A percentile compares a stretch with the other conserved stretches of the same genome.
Conservation (phyloP, 2,797 vertebrate species). For the Brachyalestes nurse region DNA sequence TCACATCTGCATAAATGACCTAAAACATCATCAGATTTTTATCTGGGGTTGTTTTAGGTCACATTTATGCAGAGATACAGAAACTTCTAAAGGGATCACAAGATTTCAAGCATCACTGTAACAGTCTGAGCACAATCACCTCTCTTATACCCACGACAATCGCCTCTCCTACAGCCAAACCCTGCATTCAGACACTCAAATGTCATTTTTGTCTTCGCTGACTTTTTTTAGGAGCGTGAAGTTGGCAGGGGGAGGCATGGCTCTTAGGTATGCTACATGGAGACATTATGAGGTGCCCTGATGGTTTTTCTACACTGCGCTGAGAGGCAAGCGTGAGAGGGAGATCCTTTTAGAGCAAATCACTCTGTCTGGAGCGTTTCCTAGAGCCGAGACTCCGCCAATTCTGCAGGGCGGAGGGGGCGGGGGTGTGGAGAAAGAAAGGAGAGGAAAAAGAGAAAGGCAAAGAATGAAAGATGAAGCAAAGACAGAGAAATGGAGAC, state of each 20-base stretch:
- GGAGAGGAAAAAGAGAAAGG: neutral
- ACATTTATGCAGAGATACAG: too few species aligned
- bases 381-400: slow-evolving; percentile 40
- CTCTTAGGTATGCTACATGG: slow-evolving; percentile 42
- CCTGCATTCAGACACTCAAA: slow-evolving; percentile 9
- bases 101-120: too few species aligned
- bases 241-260: neutral
- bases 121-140: neutral
- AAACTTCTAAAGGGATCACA: neutral
- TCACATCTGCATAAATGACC: too few species aligned
- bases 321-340: slow-evolving; percentile 31
- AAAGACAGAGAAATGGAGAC: neutral
- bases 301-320: slow-evolving; percentile 42
- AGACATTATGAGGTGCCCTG: slow-evolving; percentile 32
- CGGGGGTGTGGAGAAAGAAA: slow-evolving; percentile 3
- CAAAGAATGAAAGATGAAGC: neutral
- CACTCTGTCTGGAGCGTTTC: slow-evolving; percentile 44
- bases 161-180: slow-evolving; percentile 17
- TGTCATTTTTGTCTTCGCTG: neutral
- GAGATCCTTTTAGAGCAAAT: slow-evolving; percentile 56
- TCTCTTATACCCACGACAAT: neutral
- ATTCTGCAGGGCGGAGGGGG: slow-evolving; percentile 4
- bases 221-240: slow-evolving; percentile 29
- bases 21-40: too few species aligned
- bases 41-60: too few species aligned